A percentile compares a stretch with the other conserved stretches of the same genome.
These are phyloP conservation scores for Cephalopachus bancanus DNA, from an alignment of 2,797 vertebrate genomes.

Conservation along the genomic window DNA sequence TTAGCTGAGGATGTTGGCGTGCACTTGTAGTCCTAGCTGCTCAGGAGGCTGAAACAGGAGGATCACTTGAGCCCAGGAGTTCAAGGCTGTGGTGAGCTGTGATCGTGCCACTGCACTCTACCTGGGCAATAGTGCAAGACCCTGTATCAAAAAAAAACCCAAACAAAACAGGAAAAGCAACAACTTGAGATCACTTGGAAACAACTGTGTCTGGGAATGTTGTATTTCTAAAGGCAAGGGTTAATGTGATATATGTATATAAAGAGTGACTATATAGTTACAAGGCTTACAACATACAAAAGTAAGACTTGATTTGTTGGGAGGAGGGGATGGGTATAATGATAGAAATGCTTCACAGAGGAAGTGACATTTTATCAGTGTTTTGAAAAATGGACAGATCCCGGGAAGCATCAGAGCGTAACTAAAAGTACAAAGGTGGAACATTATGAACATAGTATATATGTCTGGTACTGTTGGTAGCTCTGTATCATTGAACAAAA, in stretches of 20 bases:
- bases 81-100: too few species aligned
- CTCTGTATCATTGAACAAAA: neutral
- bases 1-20: too few species aligned
- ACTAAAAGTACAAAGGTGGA: neutral
- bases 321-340: neutral
- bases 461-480: neutral
- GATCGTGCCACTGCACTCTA: too few species aligned
- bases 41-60: too few species aligned
- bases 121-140: too few species aligned
- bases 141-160: too few species aligned
- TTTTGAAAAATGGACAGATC: neutral
- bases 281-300: neutral
- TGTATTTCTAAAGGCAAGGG: neutral
- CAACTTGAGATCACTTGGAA: conserved; percentile 36
- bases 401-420: neutral
- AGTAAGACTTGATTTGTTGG: neutral
- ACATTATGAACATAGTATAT: neutral
- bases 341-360: neutral
- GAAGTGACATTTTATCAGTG: neutral
- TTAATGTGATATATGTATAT: neutral
- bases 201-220: conserved; percentile 32
- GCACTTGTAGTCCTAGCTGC: too few species aligned
- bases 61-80: too few species aligned
- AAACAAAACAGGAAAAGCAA: too few species aligned
- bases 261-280: neutral